Base-by-base conservation (phyloP, 2,797 vertebrate species). In the Chelonia mydas region DNA sequence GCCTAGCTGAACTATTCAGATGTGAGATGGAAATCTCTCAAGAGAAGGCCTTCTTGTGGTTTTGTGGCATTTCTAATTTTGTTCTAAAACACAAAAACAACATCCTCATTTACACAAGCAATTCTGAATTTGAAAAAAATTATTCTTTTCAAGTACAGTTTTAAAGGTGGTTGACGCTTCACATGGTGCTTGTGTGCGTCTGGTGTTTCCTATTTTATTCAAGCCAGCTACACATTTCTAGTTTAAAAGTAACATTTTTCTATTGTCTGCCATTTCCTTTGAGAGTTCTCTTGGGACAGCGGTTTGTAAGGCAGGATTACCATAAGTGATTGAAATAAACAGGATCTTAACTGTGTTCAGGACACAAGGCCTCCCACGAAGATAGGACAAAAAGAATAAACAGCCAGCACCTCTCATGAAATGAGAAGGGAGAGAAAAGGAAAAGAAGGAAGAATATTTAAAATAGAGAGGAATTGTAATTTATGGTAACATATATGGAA, bases 351-450 rank as follows among this genome's bases (percentile, higher is more conserved):
- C 49, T 49, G 54, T 3, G 83, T 21, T 9, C 5, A 65, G 41
- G 5, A 93, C 41, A 59, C 47, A 49, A 77, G 27, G 28, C 45
- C 74, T 49, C 15, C 74, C 74, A 47, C 27, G 80, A 9, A 28
- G 51, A 31, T 1, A 72, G 16, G n/a, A 27, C 3, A 37, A 3
- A n/a, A 53, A 45, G 76, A 50, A 59, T 0, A 81, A 57, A 4
- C 57, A 49, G 0, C n/a, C 68, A 61, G 5, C 3, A 61, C 81
- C 92, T 94, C 83, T 88, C 25, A 49, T 76, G 68, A 91, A 93
- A 45, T 27, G 82, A 72, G 31, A 83, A 57, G 47, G 57, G 65
- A 81, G 28, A 61, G 11, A 1, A 2, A 25, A 13, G 4, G 45
- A 89, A 86, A 84, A 31, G 33, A 84, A 19, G 9, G 77, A 83